Conservation (phyloP, 2,888 invertebrate species). For the Oxytorus armatus region DNA sequence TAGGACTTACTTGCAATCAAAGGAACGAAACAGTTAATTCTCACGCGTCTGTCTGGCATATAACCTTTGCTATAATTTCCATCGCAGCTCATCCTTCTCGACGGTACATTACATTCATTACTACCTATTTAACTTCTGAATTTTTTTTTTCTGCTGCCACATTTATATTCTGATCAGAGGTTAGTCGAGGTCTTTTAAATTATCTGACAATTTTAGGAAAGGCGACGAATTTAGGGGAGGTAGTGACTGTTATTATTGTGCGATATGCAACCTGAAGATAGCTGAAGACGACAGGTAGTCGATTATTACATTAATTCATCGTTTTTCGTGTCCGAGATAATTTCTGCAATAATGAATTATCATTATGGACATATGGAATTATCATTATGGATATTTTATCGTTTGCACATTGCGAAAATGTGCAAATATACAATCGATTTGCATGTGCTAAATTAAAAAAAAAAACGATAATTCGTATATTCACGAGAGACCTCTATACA, state of each 20-base stretch:
- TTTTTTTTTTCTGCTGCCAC: background rate
- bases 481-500: no score
- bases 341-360: no score
- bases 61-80: background rate
- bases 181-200: background rate
- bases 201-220: constrained; percentile 10
- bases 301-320: no score
- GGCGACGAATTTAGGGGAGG: no score
- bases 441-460: no score
- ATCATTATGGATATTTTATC: no score
- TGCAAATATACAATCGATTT: no score
- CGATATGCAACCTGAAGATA: constrained; percentile 1
- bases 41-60: background rate
- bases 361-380: no score
- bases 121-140: background rate
- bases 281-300: no score
- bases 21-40: background rate
- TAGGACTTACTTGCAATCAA: constrained; percentile 13
- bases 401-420: no score
- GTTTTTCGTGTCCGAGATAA: no score
- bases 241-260: background rate
- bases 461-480: no score
- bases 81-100: background rate
- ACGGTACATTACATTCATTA: background rate
- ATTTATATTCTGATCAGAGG: background rate